Conservation (phyloP, 2,113 vertebrate genomes). For the Callionymus lyra region DNA sequence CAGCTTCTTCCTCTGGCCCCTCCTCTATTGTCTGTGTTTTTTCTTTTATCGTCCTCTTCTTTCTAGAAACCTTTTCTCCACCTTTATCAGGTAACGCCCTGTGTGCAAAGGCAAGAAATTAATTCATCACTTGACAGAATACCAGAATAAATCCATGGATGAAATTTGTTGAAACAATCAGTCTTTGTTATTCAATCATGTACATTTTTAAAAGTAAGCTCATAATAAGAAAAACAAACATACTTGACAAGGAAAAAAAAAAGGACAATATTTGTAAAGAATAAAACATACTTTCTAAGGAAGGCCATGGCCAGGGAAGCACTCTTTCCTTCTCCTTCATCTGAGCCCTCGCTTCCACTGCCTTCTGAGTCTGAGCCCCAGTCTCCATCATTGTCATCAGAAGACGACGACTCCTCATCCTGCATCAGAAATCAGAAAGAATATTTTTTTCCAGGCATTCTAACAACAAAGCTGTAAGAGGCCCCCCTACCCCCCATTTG, state of each 20-base stretch:
- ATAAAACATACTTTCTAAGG: slow-evolving; percentile 75
- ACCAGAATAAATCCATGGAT: too few species aligned
- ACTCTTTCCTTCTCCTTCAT: slow-evolving; percentile 71
- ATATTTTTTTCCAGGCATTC: too few species aligned
- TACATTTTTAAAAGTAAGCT: too few species aligned
- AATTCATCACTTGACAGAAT: too few species aligned
- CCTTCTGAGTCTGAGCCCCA: slow-evolving; percentile 74
- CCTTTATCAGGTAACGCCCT: slow-evolving; percentile 70
- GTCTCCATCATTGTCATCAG: slow-evolving; percentile 72
- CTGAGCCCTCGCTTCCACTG: slow-evolving; percentile 72
- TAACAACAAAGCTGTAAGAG: too few species aligned
- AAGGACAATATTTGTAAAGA: too few species aligned
- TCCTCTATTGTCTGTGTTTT: slow-evolving; percentile 51
- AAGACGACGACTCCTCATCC: slow-evolving; percentile 72
- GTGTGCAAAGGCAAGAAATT: not conserved
- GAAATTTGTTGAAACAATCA: too few species aligned
- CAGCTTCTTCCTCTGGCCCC: slow-evolving; percentile 58
- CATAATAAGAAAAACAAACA: too few species aligned
- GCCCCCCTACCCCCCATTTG: too few species aligned
- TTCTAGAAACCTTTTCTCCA: slow-evolving; percentile 57
- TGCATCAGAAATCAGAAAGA: slow-evolving; percentile 14
- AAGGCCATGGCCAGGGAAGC: slow-evolving; percentile 72
- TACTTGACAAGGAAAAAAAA: too few species aligned
- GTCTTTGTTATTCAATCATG: too few species aligned
- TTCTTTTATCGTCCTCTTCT: slow-evolving; percentile 56